These are phyloP conservation scores for Pipistrellus kuhlii DNA, from an alignment of 2,797 vertebrate genomes.

Conservation along the genomic window DNA sequence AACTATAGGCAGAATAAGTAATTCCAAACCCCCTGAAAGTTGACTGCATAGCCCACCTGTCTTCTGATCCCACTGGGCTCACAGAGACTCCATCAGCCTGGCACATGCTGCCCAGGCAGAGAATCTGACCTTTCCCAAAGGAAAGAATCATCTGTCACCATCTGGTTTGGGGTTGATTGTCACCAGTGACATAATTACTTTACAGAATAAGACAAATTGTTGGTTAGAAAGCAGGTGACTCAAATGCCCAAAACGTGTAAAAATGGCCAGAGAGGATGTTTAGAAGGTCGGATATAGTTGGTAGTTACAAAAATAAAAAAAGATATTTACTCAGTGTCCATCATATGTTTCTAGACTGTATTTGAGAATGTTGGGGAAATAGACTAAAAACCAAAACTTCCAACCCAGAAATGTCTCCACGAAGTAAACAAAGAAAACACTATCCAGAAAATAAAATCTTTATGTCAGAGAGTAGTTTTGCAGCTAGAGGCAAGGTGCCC, in stretches of 20 bases:
- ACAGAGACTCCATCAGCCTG: not conserved
- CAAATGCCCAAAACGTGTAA: not conserved
- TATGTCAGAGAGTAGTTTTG: not conserved
- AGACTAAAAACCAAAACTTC: constrained; percentile 26
- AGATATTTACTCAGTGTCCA: not conserved
- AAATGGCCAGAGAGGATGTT: not conserved
- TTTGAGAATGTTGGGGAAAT: constrained; percentile 2
- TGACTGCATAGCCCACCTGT: not conserved
- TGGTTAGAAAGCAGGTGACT: not conserved
- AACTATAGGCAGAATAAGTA: not conserved
- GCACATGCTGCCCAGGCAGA: not conserved
- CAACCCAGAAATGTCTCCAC: not conserved
- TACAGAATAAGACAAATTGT: not conserved
- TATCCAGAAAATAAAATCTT: constrained; percentile 1
- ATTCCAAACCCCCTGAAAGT: not conserved
- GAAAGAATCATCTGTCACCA: not conserved
- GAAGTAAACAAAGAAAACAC: not conserved
- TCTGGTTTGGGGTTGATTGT: not conserved
- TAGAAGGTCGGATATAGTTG: constrained; percentile 11
- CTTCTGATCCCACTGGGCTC: not conserved
- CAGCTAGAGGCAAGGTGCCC: not conserved
- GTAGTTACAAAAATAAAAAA: constrained; percentile 18
- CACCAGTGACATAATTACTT: not conserved
- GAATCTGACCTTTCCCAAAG: not conserved
- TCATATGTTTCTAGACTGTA: not conserved